A percentile compares a stretch with the other conserved stretches of the same genome.
Evolutionary conservation across 2,113 vertebrate genomes (phyloP).

Genomic region (Parotia lawesii): DNA sequence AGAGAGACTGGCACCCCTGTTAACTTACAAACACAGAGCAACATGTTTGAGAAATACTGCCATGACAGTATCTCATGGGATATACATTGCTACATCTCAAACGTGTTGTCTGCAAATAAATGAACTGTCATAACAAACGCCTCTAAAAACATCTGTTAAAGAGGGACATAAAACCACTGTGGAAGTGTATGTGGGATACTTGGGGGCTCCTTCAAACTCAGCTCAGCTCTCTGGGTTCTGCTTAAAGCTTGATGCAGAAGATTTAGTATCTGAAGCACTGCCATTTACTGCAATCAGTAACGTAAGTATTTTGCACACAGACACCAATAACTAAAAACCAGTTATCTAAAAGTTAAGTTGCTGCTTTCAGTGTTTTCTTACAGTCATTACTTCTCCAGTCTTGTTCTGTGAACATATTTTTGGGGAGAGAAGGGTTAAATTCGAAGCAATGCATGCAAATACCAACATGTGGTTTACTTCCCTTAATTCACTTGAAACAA

Average conservation of each 20-base stretch:
- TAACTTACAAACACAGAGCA: not conserved
- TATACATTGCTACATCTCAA: no score
- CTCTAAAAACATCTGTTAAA: not conserved
- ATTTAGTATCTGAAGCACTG: not conserved
- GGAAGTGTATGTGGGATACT: rapidly evolving
- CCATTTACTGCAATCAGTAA: not conserved
- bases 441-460: not conserved
- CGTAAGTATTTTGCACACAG: not conserved
- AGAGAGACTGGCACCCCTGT: not conserved
- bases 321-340: not conserved
- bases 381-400: not conserved
- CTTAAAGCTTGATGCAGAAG: not conserved
- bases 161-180: not conserved
- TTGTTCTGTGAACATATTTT: not conserved
- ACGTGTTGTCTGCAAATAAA: not conserved
- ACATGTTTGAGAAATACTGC: not conserved
- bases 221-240: not conserved
- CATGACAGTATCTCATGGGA: not conserved
- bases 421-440: not conserved
- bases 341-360: not conserved
- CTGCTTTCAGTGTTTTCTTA: not conserved
- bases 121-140: not conserved
- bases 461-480: not conserved
- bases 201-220: not conserved
- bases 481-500: not conserved